Evolutionary conservation across 2,797 vertebrate species (phyloP).

Genomic region (Scleropages formosus): DNA sequence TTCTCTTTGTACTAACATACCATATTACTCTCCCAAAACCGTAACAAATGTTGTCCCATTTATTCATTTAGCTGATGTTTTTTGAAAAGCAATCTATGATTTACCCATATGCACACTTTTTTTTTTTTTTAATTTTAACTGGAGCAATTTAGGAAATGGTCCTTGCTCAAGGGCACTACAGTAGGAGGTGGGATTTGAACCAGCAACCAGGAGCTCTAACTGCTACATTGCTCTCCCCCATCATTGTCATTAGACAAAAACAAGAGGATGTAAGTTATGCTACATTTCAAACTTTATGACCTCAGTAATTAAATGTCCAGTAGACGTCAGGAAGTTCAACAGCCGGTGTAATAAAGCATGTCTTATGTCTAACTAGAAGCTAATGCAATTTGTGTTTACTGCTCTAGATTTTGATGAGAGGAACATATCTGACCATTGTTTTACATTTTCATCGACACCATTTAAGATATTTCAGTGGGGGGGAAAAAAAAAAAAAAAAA

Average conservation of each 20-base stretch:
- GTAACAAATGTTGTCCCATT: slow-evolving; percentile 63
- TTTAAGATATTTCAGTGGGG: not conserved
- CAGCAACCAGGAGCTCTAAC: too few species aligned
- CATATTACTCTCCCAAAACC: slow-evolving; percentile 72
- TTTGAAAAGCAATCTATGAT: too few species aligned
- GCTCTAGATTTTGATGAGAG: not conserved
- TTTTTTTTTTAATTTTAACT: too few species aligned
- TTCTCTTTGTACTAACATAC: slow-evolving; percentile 70
- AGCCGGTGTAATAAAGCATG: slow-evolving; percentile 70
- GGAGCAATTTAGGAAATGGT: too few species aligned
- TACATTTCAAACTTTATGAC: slow-evolving; percentile 71
- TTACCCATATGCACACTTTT: too few species aligned
- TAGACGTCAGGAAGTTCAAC: slow-evolving; percentile 77
- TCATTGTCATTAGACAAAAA: slow-evolving; percentile 82
- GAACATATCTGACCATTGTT: not conserved
- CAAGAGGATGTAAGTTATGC: slow-evolving; percentile 67
- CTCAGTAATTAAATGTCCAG: slow-evolving; percentile 74
- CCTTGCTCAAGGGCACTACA: too few species aligned
- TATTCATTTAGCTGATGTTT: too few species aligned
- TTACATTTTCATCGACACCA: too few species aligned
- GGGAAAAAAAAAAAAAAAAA: slow-evolving; percentile 5
- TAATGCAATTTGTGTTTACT: slow-evolving; percentile 49
- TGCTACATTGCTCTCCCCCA: too few species aligned
- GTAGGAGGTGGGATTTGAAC: too few species aligned
- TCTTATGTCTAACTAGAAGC: slow-evolving; percentile 54